phyloP scores from a whole-genome alignment of 2,797 vertebrate genomes.

The Todus mexicanus region DNA sequence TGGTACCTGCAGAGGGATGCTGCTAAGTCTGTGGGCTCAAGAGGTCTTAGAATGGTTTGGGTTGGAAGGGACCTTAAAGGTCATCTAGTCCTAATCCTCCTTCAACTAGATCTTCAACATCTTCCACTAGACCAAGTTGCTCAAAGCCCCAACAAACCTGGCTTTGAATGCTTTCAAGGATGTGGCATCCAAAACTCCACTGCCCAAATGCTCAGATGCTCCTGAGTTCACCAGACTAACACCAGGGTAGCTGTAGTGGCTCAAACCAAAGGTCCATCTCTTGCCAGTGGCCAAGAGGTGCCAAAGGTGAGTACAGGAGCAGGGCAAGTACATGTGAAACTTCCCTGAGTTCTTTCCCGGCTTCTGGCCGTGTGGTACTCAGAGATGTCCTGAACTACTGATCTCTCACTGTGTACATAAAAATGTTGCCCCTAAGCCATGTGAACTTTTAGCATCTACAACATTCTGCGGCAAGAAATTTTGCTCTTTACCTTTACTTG shows the following conservation, averaged over 20 bases:
- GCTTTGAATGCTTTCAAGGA: not conserved
- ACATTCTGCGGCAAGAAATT: not conserved
- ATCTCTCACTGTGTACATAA: fast-evolving
- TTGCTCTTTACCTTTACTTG: not conserved
- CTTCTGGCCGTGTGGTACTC: not conserved
- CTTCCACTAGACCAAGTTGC: not conserved
- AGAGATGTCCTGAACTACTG: not conserved
- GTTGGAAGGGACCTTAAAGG: not conserved
- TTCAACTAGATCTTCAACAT: not conserved
- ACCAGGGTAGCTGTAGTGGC: not conserved
- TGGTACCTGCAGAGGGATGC: not conserved
- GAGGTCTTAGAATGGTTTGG: not conserved
- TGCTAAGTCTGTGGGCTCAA: not conserved
- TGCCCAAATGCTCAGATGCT: not conserved
- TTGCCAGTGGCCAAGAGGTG: not conserved
- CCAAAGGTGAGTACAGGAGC: not conserved
- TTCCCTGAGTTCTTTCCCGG: not conserved
- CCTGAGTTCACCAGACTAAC: not conserved
- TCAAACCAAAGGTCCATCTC: not conserved
- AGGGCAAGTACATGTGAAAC: fast-evolving
- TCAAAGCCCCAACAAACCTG: not conserved
- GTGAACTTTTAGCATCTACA: not conserved
- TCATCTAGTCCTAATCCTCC: not conserved
- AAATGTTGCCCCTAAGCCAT: not conserved
- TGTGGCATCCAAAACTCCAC: not conserved